Evolutionary conservation across 2,888 invertebrate genomes (phyloP), one percentile per base, ranked within the genome.

Genomic region (Agrotis ipsilon): DNA sequence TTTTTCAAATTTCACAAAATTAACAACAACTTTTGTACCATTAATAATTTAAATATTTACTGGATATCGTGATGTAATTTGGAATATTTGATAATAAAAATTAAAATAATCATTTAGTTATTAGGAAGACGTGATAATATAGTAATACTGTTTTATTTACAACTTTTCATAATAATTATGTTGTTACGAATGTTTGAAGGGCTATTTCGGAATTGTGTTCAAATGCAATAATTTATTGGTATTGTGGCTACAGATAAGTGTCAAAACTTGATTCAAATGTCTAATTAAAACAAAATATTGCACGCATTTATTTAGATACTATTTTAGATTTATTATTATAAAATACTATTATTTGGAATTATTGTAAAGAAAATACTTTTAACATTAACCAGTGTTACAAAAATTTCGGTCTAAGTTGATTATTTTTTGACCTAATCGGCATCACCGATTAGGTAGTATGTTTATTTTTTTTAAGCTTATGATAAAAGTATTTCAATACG

Each of bases 81-180:
- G 9, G 3, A 19, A 72, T 73, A 2, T 45, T n/a, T 21, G 5
- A 32, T 45, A 5, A 32, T 18, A 46, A 32, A 2, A 32, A 21
- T 21, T 32, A 9, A 19, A 46, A 39, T 13, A 39, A 43, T n/a
- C 21, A 13, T 45, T 32, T 32, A 21, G 45, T 27, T 9, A 43
- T 52, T 52, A 32, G 63, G 55, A 67, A 72, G 78, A 81, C 60
- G 19, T 52, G 49, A 67, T 54, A 46, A 45, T 49, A 48, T 64
- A 49, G 18, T 55, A 54, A 64, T n/a, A 68, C 27, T 52, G 52
- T 55, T 58, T 59, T 80, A 81, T 63, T 45, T 71, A 77, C 48
- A 81, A n/a, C 0, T 55, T 62, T 55, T 67, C 3, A 43, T 32
- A 5, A n/a, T 27, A 27, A 32, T 32, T 32, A 64, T 58, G 57